Percentiles rank a stretch among this genome's conserved stretches.
Evolutionary conservation across 2,888 invertebrate genomes (phyloP).

Genomic region (Plutella xylostella): DNA sequence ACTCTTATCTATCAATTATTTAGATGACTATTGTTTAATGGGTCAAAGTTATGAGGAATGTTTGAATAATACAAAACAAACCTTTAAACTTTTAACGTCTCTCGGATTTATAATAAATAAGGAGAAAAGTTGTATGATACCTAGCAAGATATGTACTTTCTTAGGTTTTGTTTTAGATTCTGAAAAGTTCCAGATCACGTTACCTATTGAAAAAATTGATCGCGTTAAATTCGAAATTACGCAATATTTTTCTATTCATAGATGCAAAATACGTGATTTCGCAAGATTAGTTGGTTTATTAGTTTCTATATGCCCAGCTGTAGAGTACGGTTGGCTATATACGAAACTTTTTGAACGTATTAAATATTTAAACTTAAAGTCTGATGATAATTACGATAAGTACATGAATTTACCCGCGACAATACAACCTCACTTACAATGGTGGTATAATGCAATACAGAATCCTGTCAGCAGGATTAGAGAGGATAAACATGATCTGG

Average conservation of each 20-base stretch:
- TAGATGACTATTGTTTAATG: conserved; percentile 12
- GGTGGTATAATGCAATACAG: too few relatives aligned
- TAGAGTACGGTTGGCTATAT: not conserved
- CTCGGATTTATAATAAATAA: conserved; percentile 13
- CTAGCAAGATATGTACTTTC: conserved; percentile 9
- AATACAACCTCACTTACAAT: too few relatives aligned
- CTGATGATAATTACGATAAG: not conserved
- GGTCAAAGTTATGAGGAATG: conserved; percentile 3
- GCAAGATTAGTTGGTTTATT: not conserved
- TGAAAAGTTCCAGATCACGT: not conserved
- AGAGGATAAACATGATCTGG: not conserved
- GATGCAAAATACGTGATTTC: not conserved
- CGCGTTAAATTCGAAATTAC: not conserved
- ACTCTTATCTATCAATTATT: conserved; percentile 6
- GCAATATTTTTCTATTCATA: not conserved
- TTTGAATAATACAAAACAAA: not conserved
- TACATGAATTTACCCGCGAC: not conserved
- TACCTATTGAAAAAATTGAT: not conserved
- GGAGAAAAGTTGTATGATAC: conserved; percentile 9
- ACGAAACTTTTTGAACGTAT: not conserved
- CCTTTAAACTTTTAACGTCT: conserved; percentile 1
- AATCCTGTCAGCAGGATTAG: not conserved
- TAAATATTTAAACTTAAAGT: not conserved
- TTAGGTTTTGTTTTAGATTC: conserved; percentile 12
- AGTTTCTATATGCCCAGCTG: not conserved